Evolutionary conservation across 2,888 invertebrate genomes (phyloP).

Genomic region (Lypha dubia): DNA sequence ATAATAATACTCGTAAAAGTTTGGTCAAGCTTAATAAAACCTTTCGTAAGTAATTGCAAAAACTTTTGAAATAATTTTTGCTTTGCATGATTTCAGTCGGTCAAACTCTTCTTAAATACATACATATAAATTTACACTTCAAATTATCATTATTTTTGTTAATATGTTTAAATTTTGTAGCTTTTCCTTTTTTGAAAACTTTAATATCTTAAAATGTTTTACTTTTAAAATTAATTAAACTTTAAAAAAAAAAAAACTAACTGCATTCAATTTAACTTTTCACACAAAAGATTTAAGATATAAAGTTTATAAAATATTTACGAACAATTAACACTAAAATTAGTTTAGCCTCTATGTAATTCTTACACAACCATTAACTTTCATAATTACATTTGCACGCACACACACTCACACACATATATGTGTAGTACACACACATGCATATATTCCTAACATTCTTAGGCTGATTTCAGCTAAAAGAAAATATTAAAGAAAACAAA

Average conservation of each 20-base stretch:
- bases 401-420: not conserved
- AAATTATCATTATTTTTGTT: not conserved
- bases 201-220: conserved; percentile 7
- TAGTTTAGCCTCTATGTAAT: conserved; percentile 52
- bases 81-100: not conserved
- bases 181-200: not conserved
- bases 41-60: no score
- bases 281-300: conserved; percentile 51
- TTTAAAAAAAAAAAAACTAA: conserved; percentile 29
- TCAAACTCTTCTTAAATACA: not conserved
- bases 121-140: not conserved
- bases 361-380: not conserved
- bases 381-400: not conserved
- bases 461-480: conserved; percentile 17
- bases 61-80: not conserved
- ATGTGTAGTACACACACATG: no score
- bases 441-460: not conserved
- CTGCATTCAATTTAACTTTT: conserved; percentile 63
- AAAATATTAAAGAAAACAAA: conserved; percentile 14
- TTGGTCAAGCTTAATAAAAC: no score
- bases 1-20: no score
- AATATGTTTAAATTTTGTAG: not conserved
- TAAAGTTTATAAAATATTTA: conserved; percentile 67
- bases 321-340: conserved; percentile 67
- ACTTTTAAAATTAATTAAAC: conserved; percentile 48